Percentiles rank a stretch among this genome's conserved stretches.
Evolutionary conservation across 2,113 vertebrate species (phyloP).

Genomic region (Labeo catla): DNA sequence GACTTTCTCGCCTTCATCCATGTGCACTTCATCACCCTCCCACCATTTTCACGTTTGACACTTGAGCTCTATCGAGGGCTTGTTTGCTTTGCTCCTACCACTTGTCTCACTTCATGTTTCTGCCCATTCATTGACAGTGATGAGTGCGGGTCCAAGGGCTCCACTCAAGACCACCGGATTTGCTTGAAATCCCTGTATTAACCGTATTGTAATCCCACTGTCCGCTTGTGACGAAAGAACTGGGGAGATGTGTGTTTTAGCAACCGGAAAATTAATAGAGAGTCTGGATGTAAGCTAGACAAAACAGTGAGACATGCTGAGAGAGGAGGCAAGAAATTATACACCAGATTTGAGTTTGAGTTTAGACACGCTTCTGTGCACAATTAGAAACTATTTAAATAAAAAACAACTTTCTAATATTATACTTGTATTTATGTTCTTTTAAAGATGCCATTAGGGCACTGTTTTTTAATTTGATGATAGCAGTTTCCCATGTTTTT

Average conservation of each 20-base stretch:
- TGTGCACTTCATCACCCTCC: constrained; percentile 21
- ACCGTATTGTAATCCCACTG: constrained; percentile 49
- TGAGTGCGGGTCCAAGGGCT: constrained; percentile 32
- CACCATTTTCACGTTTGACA: constrained; percentile 19
- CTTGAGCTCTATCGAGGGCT: constrained; percentile 22
- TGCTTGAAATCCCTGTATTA: constrained; percentile 57
- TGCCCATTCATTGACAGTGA: constrained; percentile 21
- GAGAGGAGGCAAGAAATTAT: constrained; percentile 14
- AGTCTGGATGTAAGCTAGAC: constrained; percentile 50
- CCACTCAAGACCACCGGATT: constrained; percentile 46
- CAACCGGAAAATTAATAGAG: constrained; percentile 55
- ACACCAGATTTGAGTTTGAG: not conserved
- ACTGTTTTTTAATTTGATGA: not conserved
- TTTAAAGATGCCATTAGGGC: not conserved
- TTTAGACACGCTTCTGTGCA: not conserved
- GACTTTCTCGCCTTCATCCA: constrained; percentile 21
- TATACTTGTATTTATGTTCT: not conserved
- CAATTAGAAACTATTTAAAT: not conserved
- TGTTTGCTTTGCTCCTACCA: constrained; percentile 29
- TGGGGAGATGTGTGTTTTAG: constrained; percentile 48
- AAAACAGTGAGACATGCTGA: not conserved
- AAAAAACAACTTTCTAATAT: not conserved
- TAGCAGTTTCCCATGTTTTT: not conserved
- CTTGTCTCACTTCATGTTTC: constrained; percentile 45
- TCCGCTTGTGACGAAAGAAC: constrained; percentile 26